Evolutionary conservation across 2,888 invertebrate genomes (phyloP), one percentile per base, ranked within the genome.

Genomic region (Dryomyza anilis): DNA sequence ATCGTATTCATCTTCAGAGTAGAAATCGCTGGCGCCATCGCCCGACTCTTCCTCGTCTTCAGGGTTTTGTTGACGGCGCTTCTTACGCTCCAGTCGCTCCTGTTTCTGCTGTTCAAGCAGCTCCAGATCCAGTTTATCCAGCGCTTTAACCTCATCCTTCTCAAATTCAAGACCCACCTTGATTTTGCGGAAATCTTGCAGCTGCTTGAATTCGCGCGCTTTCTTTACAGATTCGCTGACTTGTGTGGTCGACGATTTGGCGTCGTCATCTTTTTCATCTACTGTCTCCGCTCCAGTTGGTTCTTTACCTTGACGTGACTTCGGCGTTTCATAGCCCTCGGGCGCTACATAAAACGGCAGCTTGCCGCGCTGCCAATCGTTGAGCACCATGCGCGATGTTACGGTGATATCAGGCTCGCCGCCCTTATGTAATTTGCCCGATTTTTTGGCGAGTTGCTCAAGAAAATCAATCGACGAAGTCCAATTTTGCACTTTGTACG

Each of bases 351-450:
- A 99, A 83, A 94, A 98, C 1, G 98, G 98, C 61, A 99, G 84
- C 83, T 96, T 96, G 5, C 99, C 99, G 76, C 99, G 88, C 84
- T 99, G 98, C 93, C 96, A 99, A 83, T 99, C 99, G 85, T 99
- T 99, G 2, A 99, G 86, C 10, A 99, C 89, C 93, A 97, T 97
- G 81, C 93, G 91, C 0, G 99, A 92, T 1, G 93, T 92, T 67
- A 92, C 92, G 56, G 88, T 85, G 21, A 96, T 85, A 84, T 99
- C 97, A 10, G 99, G 96, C 79, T 99, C 98, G n/a, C 97, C 99
- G 73, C 95, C 95, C 82, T 97, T 98, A 10, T 96, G 83, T 61
- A 99, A 85, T 84, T 95, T 96, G 0, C 99, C 99, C 12, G 89
- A 88, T 70, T 92, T 89, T 57, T 88, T 86, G 0, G 98, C 96